Base-by-base conservation (phyloP, 2,113 vertebrate species). In the Hymenochirus boettgeri region DNA sequence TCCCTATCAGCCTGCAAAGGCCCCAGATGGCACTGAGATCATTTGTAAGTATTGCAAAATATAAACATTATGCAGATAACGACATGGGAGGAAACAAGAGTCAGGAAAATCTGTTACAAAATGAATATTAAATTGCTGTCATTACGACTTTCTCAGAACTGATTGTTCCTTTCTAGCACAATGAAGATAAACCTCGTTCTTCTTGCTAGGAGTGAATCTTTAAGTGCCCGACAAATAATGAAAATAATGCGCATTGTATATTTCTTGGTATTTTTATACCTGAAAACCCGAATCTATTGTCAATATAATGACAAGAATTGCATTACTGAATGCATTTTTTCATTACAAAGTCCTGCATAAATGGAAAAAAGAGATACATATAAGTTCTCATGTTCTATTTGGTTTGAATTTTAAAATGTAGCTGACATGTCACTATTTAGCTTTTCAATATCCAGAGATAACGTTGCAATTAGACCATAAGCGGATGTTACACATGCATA, bases 61-160 rank as follows among this genome's bases (percentile, higher is more conserved):
- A 66, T 58, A 42, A 59, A 66, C 55, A 37, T 66, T 59, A 58
- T 33, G 35, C 55, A 52, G 45, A 66, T 50, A 66, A 66, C 59
- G 57, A 66, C 58, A 59, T 50, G 59, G 55, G 46, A 66, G 64
- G 64, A 66, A 57, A 52, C 46, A 39, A 31, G 29, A 58, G 25
- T 18, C 31, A 26, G 45, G 13, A 25, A 39, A 59, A 66, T 58
- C 64, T 39, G 64, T 48, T 37, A 52, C 31, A 26, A 56, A 66
- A 66, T 58, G 64, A 66, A 58, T 66, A 66, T 66, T 66, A 58
- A 66, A 66, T 66, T 66, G 64, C 55, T 52, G 55, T 57, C 55
- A 66, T 66, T 66, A 58, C 7, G 22, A 50, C 27, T 66, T 58
- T 66, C 54, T 66, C 31, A 24, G 39, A 58, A 46, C 45, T 47